A percentile compares a stretch with the other conserved stretches of the same genome.
phyloP scores from a whole-genome alignment of 2,113 vertebrate genomes.

The Pachycephala philippinensis region DNA sequence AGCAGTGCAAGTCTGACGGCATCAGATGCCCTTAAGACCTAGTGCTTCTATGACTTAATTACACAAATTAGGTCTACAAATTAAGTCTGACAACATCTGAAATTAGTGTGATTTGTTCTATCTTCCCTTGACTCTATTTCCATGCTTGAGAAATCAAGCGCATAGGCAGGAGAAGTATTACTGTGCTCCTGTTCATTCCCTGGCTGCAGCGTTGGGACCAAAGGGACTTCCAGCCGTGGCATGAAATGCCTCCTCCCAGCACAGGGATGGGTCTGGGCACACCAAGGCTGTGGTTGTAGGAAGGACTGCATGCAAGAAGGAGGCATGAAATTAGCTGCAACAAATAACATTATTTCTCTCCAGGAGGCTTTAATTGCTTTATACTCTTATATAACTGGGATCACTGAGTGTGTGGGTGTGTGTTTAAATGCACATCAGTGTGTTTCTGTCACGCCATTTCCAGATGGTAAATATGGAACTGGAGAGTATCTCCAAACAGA shows the following conservation, averaged over 20 bases:
- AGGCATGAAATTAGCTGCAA: constrained; percentile 7
- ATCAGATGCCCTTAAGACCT: not conserved
- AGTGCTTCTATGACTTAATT: not conserved
- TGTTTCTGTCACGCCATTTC: not conserved
- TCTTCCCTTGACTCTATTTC: not conserved
- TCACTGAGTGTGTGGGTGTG: not conserved
- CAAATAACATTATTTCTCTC: not conserved
- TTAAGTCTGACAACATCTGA: not conserved
- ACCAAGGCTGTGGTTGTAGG: not conserved
- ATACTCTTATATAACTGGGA: not conserved
- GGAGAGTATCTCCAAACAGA: not conserved
- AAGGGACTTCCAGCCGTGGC: not conserved
- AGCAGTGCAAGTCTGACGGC: not conserved
- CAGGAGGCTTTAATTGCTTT: not conserved
- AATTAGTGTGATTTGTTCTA: not conserved
- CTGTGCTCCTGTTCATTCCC: not conserved
- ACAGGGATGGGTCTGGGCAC: not conserved
- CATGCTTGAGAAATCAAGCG: not conserved
- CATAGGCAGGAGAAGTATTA: not conserved
- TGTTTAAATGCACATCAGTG: not conserved
- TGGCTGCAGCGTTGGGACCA: not conserved
- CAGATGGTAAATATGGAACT: not conserved
- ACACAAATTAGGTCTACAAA: not conserved
- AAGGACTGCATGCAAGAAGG: not conserved
- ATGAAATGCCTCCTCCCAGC: not conserved